Evolutionary conservation across 2,113 vertebrate species (phyloP).

Genomic region (Heterotis niloticus): DNA sequence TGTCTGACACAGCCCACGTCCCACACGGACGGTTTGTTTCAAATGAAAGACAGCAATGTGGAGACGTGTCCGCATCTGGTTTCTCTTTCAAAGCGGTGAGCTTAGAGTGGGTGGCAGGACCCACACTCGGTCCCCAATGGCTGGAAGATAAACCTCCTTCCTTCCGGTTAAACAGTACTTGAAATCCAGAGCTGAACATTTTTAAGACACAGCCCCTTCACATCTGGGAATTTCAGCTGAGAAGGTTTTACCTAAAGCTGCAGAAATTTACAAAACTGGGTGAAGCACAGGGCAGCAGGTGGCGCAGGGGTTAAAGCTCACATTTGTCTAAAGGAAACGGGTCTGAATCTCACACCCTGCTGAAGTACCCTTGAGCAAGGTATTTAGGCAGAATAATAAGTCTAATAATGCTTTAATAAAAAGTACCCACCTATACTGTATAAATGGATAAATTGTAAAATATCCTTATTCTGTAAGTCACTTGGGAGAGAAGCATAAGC

Average conservation of each 20-base stretch:
- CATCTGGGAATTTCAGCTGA: neutral
- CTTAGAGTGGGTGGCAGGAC: slow-evolving; percentile 62
- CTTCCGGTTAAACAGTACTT: slow-evolving; percentile 54
- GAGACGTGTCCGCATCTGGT: slow-evolving; percentile 55
- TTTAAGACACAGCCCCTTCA: neutral
- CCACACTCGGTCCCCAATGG: slow-evolving; percentile 60
- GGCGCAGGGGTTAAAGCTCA: no score
- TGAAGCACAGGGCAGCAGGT: no score
- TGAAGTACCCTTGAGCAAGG: neutral
- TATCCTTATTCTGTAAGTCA: no score
- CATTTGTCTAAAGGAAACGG: no score
- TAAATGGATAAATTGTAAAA: neutral
- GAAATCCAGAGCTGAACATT: slow-evolving; percentile 45
- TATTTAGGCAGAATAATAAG: neutral
- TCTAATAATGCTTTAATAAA: no score
- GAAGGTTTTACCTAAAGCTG: no score
- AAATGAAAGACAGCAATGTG: slow-evolving; percentile 27
- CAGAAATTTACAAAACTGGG: no score
- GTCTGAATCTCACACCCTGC: neutral
- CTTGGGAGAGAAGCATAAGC: no score
- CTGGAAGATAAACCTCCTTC: slow-evolving; percentile 59
- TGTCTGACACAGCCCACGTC: neutral
- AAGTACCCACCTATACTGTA: neutral
- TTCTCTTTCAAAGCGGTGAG: slow-evolving; percentile 58
- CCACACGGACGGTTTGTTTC: neutral